A percentile compares a stretch with the other conserved stretches of the same genome.
phyloP scores from a whole-genome alignment of 2,113 vertebrate genomes.

The Tylochromis polylepis region DNA sequence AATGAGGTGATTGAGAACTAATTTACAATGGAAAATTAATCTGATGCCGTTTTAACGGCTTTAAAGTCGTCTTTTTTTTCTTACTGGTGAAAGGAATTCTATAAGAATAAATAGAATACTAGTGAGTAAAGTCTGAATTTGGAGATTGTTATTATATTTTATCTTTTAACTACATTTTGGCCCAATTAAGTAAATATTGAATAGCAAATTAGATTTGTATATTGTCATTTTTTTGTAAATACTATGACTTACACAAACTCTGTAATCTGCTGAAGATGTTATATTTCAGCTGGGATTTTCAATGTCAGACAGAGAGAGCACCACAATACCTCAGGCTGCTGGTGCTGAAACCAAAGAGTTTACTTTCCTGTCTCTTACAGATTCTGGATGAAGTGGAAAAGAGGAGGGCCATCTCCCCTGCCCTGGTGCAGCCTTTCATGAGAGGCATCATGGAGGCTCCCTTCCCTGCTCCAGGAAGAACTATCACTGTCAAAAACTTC shows the following conservation, averaged over 20 bases:
- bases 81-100: not conserved
- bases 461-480: constrained; percentile 91
- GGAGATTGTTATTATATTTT: not conserved
- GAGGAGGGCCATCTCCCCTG: constrained; percentile 91
- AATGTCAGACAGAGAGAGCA: not conserved
- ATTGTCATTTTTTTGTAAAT: not conserved
- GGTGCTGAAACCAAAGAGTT: not conserved
- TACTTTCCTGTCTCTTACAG: constrained; percentile 58
- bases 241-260: not conserved
- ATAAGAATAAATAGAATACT: not conserved
- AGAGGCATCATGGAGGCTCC: constrained; percentile 96
- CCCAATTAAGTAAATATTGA: not conserved
- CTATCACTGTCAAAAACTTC: constrained; percentile 92
- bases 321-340: not conserved
- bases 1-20: not conserved
- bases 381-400: constrained; percentile 98
- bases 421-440: constrained; percentile 97
- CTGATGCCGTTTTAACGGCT: not conserved
- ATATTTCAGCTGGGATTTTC: not conserved
- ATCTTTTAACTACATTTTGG: not conserved
- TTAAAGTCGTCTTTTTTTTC: not conserved
- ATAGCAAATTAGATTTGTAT: not conserved
- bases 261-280: not conserved
- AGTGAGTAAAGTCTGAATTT: not conserved
- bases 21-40: not conserved